phyloP scores from a whole-genome alignment of 1,140 invertebrate genomes.

The Listronotus bonariensis region DNA sequence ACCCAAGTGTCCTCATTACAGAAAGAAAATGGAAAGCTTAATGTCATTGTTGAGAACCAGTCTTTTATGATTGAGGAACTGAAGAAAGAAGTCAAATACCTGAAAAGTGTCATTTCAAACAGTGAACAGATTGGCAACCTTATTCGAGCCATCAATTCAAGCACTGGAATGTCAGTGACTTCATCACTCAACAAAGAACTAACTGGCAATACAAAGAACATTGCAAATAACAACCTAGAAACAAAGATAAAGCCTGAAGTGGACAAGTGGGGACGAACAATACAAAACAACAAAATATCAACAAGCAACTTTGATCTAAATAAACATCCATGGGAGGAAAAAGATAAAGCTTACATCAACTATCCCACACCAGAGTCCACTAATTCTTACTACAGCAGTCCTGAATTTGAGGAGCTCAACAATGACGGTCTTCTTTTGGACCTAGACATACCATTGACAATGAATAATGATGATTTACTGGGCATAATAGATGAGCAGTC shows the following conservation, averaged over 20 bases:
- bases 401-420: constrained; percentile 29
- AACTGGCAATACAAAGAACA: no score
- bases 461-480: constrained; percentile 31
- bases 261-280: constrained; percentile 4
- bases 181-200: constrained; percentile 41
- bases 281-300: not conserved
- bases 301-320: constrained; percentile 4
- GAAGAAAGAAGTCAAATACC: constrained; percentile 59
- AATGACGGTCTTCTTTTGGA: constrained; percentile 35
- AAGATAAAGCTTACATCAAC: constrained; percentile 23
- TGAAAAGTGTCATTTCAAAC: constrained; percentile 61
- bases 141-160: constrained; percentile 55
- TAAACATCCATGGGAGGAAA: constrained; percentile 45
- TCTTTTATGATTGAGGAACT: constrained; percentile 56
- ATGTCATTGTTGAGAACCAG: constrained; percentile 57
- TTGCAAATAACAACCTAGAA: constrained; percentile 22
- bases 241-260: constrained; percentile 28
- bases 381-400: constrained; percentile 29
- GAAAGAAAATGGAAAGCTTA: constrained; percentile 58
- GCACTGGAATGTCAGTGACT: constrained; percentile 49
- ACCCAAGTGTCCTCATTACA: constrained; percentile 56
- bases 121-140: constrained; percentile 57
- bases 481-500: constrained; percentile 32
- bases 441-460: constrained; percentile 26
- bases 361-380: constrained; percentile 34